These are phyloP conservation scores for Todus mexicanus DNA, from an alignment of 2,797 vertebrate genomes.

Conservation along the genomic window DNA sequence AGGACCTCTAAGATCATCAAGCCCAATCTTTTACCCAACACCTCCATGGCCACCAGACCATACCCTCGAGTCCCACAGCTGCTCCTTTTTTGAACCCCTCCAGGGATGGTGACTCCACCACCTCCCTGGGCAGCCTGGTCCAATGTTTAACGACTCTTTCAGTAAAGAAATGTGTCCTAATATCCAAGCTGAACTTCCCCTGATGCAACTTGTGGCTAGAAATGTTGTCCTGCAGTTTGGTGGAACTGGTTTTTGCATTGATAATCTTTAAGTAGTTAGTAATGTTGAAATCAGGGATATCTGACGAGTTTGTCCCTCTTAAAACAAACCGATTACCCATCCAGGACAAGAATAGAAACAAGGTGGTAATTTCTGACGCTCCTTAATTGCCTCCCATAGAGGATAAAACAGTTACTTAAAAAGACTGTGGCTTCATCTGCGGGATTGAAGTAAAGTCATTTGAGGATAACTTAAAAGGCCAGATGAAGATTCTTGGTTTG, in stretches of 20 bases:
- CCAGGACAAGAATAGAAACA: conserved; percentile 51
- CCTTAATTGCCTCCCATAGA: conserved; percentile 66
- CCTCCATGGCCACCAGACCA: too few species aligned
- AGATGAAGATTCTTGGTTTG: conserved; percentile 49
- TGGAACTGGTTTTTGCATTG: background rate
- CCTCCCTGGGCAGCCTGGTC: too few species aligned
- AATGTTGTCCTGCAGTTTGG: background rate
- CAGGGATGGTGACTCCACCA: too few species aligned
- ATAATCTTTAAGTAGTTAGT: background rate
- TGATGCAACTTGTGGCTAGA: too few species aligned
- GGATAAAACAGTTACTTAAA: conserved; percentile 53
- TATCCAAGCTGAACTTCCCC: too few species aligned
- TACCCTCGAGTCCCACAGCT: too few species aligned
- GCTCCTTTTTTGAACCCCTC: too few species aligned
- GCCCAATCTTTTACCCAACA: too few species aligned
- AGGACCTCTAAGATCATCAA: too few species aligned
- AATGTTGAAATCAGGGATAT: background rate
- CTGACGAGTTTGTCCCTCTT: background rate
- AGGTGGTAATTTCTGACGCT: conserved; percentile 51
- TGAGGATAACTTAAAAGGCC: conserved; percentile 66
- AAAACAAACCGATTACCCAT: conserved; percentile 38
- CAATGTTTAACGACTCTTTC: too few species aligned
- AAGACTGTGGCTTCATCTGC: conserved; percentile 31
- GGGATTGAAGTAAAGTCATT: conserved; percentile 45
- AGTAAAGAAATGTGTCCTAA: too few species aligned